Percentiles rank a stretch among this genome's conserved stretches.
phyloP scores from a whole-genome alignment of 2,113 vertebrate species.

The Todiramphus saurophagus region DNA sequence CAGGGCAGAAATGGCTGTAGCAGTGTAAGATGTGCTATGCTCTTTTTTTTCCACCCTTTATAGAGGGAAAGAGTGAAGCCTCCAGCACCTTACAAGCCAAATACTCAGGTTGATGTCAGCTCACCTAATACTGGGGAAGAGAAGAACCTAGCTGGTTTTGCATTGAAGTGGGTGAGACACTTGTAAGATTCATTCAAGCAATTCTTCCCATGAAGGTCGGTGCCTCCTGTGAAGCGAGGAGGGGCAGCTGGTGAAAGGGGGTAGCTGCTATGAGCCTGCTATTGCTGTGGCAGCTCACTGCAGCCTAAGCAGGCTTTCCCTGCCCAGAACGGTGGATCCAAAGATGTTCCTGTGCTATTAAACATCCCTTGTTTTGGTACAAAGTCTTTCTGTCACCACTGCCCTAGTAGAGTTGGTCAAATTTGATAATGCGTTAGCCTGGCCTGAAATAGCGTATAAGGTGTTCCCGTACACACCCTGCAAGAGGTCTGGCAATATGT shows the following conservation, averaged over 20 bases:
- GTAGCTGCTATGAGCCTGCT: background rate
- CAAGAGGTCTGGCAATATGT: background rate
- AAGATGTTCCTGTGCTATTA: background rate
- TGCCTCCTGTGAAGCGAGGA: background rate
- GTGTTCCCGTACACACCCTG: background rate
- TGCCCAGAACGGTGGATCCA: background rate
- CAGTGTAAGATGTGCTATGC: background rate
- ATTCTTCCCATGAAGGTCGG: background rate
- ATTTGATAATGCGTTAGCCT: background rate
- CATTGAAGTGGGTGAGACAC: background rate
- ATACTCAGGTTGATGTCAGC: background rate
- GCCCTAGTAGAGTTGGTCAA: background rate
- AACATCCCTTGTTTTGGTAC: background rate
- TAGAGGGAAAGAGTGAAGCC: background rate
- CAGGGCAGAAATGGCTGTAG: background rate
- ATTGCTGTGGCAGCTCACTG: background rate
- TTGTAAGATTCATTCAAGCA: background rate
- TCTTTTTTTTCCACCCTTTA: background rate
- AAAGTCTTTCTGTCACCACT: background rate
- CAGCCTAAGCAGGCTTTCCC: background rate
- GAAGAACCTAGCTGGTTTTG: background rate
- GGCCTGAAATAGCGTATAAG: background rate
- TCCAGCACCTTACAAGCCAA: background rate
- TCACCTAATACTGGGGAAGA: background rate
- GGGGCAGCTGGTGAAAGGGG: background rate